These are phyloP conservation scores for Carlito syrichta DNA, from an alignment of 2,113 vertebrate species.

Conservation along the genomic window DNA sequence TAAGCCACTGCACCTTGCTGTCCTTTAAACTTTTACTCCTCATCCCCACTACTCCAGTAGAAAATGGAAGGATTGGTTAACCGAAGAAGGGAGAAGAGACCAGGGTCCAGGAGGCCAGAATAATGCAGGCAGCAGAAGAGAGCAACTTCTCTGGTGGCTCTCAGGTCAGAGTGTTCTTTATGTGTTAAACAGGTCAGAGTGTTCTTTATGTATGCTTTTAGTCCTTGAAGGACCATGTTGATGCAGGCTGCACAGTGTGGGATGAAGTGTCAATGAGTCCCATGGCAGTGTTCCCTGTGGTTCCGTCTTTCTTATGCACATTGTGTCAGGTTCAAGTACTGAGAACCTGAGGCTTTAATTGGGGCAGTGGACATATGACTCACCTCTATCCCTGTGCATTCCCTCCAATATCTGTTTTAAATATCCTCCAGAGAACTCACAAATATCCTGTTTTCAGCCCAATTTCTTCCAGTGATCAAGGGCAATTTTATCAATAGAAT, in stretches of 20 bases:
- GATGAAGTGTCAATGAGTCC: not conserved
- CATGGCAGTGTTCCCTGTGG: not conserved
- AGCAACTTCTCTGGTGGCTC: not conserved
- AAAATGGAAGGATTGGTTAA: not conserved
- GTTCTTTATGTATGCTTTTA: not conserved
- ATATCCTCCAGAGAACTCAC: not conserved
- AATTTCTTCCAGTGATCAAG: not conserved
- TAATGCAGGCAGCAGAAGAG: not conserved
- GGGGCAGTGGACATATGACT: not conserved
- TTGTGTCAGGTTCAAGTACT: not conserved
- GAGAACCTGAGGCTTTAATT: not conserved
- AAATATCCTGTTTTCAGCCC: not conserved
- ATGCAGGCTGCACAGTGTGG: too few relatives aligned
- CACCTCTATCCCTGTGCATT: not conserved
- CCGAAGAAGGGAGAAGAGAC: not conserved
- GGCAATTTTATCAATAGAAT: not conserved
- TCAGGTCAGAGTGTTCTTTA: not conserved
- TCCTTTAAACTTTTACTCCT: too few relatives aligned
- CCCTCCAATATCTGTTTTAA: not conserved
- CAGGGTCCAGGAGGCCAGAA: not conserved
- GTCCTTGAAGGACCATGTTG: not conserved
- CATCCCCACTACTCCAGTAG: not conserved
- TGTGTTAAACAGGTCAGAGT: not conserved
- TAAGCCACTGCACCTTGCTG: too few relatives aligned
- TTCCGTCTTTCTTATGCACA: rapidly evolving